A percentile compares a stretch with the other conserved stretches of the same genome.
phyloP scores from a whole-genome alignment of 2,888 invertebrate species.

The Zaprionus bogoriensis region DNA sequence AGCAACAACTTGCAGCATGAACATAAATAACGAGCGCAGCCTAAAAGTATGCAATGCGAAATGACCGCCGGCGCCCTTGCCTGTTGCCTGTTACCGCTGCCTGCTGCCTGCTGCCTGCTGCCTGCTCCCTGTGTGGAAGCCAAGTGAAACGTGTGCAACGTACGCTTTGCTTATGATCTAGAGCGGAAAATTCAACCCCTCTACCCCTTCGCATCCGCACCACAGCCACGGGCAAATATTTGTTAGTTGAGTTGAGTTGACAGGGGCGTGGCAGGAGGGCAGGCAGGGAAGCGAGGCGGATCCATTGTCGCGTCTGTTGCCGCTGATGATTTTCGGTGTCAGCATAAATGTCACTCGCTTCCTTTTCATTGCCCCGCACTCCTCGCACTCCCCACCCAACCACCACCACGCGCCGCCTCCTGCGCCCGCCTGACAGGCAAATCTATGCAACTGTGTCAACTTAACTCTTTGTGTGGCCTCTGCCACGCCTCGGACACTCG shows the following conservation, averaged over 20 bases:
- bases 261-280: not conserved
- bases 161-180: slow-evolving; percentile 69
- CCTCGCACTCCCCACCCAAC: not conserved
- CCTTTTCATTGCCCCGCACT: not conserved
- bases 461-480: slow-evolving; percentile 54
- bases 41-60: slow-evolving; percentile 2
- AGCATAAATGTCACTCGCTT: slow-evolving; percentile 65
- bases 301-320: slow-evolving; percentile 26
- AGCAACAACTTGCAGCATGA: slow-evolving; percentile 1
- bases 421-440: not conserved
- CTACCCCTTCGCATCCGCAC: not conserved
- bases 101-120: not conserved
- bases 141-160: slow-evolving; percentile 2
- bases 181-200: slow-evolving; percentile 64
- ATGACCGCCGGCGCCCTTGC: not conserved
- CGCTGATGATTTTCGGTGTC: slow-evolving; percentile 71
- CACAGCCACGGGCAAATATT: slow-evolving; percentile 57
- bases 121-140: not conserved
- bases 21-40: slow-evolving; percentile 23
- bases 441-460: slow-evolving; percentile 57
- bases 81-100: not conserved
- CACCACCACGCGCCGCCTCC: not conserved
- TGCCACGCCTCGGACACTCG: too few relatives aligned
- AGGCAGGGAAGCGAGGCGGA: not conserved
- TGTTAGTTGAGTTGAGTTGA: slow-evolving; percentile 31